These are phyloP conservation scores for Prolemur simus DNA, from an alignment of 2,113 vertebrate genomes.

Conservation along the genomic window DNA sequence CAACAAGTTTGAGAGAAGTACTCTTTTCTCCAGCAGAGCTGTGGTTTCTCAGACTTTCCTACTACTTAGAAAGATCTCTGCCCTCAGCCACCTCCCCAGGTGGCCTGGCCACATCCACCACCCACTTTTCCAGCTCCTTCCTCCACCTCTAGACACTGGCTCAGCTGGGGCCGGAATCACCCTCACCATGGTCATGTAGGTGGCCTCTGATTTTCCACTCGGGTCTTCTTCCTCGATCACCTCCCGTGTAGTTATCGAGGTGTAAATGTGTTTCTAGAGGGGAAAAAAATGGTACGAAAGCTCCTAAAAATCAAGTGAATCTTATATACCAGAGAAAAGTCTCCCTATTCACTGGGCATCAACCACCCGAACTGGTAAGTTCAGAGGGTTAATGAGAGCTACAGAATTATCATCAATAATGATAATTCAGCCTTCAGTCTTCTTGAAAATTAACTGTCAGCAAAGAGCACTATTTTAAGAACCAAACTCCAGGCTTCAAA, in stretches of 20 bases:
- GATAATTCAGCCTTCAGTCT: not conserved
- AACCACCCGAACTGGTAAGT: not conserved
- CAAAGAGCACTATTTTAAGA: not conserved
- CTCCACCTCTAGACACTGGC: not conserved
- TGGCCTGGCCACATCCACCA: not conserved
- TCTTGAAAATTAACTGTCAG: not conserved
- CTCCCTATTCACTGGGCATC: not conserved
- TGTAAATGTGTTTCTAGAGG: conserved; percentile 75
- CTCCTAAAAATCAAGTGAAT: not conserved
- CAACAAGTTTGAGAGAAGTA: not conserved
- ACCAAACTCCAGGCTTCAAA: conserved; percentile 3
- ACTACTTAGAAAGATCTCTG: not conserved
- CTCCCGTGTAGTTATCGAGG: conserved; percentile 41
- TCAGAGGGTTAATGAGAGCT: not conserved
- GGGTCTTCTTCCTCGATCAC: conserved; percentile 39
- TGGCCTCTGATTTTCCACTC: conserved; percentile 72
- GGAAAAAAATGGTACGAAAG: not conserved
- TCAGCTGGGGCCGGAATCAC: not conserved
- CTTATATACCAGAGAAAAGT: not conserved
- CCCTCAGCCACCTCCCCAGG: not conserved
- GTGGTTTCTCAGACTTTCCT: not conserved
- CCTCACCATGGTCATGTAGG: conserved; percentile 85
- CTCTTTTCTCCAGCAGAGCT: not conserved
- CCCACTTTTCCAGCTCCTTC: not conserved
- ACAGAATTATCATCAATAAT: not conserved